Percentiles rank a stretch among this genome's conserved stretches.
These are phyloP conservation scores for Mellilla xanthometata DNA, from an alignment of 2,888 invertebrate species.

Conservation along the genomic window DNA sequence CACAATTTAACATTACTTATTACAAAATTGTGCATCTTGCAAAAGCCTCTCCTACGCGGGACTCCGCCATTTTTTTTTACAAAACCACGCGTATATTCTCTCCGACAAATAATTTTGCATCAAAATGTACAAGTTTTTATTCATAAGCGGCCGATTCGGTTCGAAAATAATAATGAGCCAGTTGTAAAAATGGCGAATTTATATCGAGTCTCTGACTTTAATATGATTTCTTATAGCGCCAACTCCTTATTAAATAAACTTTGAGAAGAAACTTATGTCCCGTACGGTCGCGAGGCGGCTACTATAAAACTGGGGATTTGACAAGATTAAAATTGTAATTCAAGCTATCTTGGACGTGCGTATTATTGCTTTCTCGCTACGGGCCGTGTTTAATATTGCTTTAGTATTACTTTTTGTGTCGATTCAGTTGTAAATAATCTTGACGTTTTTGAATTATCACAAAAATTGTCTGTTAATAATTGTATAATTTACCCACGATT, in stretches of 20 bases:
- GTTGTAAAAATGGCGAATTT: constrained; percentile 78
- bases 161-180: constrained; percentile 76
- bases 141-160: constrained; percentile 70
- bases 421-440: constrained; percentile 27
- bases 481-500: too few species aligned
- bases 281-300: constrained; percentile 49
- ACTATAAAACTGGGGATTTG: constrained; percentile 80
- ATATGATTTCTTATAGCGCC: constrained; percentile 74
- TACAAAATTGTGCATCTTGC: too few species aligned
- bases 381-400: constrained; percentile 52
- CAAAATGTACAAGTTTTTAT: constrained; percentile 73
- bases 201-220: constrained; percentile 57
- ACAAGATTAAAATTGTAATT: constrained; percentile 82
- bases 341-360: constrained; percentile 76
- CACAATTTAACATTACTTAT: too few species aligned
- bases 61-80: constrained; percentile 57
- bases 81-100: constrained; percentile 10
- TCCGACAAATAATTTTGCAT: constrained; percentile 72
- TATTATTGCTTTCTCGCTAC: constrained; percentile 78
- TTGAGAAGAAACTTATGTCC: constrained; percentile 75
- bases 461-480: too few species aligned
- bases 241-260: constrained; percentile 76
- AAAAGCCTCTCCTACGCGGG: too few species aligned
- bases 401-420: constrained; percentile 36
- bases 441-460: too few species aligned